Evolutionary conservation across 1,140 invertebrate species (phyloP), one percentile per base, ranked within the genome.

Genomic region (Zaprionus davidi): DNA sequence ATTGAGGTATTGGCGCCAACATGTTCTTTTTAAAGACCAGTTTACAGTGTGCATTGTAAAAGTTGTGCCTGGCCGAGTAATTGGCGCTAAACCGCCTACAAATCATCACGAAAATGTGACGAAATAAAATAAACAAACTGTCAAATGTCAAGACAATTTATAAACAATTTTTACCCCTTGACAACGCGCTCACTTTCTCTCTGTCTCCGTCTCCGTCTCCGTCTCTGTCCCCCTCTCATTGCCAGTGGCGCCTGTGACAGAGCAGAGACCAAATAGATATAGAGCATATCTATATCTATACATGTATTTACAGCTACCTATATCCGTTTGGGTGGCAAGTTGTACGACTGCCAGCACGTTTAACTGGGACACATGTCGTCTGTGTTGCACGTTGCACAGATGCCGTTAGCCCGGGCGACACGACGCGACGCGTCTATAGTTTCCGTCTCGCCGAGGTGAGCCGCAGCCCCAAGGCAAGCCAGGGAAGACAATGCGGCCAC

Each of bases 61-160:
- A 88, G 76, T 79, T 81, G 78, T 79, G 46, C 20, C 41, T n/a
- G n/a, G n/a, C 36, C 80, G 71, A 88, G 84, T 84, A 88, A 87
- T 88, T 87, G 81, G 84, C 84, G 84, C 84, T 88, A 88, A 87
- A 88, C 81, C 84, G 85, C 84, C 85, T 83, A 88, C 84, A 88
- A 87, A 87, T 88, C 85, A 88, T 88, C 78, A 84, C 75, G 87
- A 81, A 80, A 88, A 88, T 88, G 84, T 88, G 84, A 88, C 84
- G 78, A 88, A 88, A 88, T 88, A 88, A 81, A 88, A 88, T 88
- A 88, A 88, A 88, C 84, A 88, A 81, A 81, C 84, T 88, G 84
- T 76, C 84, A 88, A 88, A 88, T 88, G 84, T 88, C 84, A 88
- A 88, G 84, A 84, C 84, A 60, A 68, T 84, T 79, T 75, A 88